These are phyloP conservation scores for Cheracebus regulus DNA, from an alignment of 2,797 vertebrate genomes.

Conservation along the genomic window DNA sequence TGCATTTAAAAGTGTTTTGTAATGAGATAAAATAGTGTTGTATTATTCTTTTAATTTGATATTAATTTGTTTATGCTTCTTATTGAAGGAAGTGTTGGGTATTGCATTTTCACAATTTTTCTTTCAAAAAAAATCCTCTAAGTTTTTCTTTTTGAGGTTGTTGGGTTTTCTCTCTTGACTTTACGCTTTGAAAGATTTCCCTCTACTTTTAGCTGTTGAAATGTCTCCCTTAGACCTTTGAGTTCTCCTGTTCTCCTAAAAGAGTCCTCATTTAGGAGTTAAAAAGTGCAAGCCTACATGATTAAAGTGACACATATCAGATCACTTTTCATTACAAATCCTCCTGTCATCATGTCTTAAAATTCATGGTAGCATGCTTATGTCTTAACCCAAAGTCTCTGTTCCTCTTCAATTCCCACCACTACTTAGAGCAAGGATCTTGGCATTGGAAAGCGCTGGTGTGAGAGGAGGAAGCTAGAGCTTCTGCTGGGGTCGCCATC, in stretches of 20 bases:
- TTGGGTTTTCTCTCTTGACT: background rate
- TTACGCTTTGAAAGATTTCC: background rate
- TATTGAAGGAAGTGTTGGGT: background rate
- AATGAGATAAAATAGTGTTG: background rate
- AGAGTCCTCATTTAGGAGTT: background rate
- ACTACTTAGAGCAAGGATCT: background rate
- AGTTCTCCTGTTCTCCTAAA: background rate
- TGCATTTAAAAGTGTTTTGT: background rate
- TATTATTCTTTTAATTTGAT: background rate
- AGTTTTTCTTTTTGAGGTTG: background rate
- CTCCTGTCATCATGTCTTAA: background rate
- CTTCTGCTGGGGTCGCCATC: background rate
- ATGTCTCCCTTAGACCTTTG: background rate
- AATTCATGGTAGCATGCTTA: background rate
- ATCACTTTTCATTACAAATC: background rate
- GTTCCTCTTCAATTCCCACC: background rate
- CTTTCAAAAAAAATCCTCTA: background rate
- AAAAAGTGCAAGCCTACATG: too few species aligned
- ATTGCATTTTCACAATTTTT: background rate
- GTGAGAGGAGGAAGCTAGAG: too few species aligned
- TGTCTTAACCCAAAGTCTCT: background rate
- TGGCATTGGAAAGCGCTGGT: background rate
- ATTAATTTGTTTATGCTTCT: background rate
- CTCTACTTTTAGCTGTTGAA: background rate
- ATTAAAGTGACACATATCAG: background rate